Evolutionary conservation across 2,888 invertebrate species (phyloP).

Genomic region (Philaethria dido): DNA sequence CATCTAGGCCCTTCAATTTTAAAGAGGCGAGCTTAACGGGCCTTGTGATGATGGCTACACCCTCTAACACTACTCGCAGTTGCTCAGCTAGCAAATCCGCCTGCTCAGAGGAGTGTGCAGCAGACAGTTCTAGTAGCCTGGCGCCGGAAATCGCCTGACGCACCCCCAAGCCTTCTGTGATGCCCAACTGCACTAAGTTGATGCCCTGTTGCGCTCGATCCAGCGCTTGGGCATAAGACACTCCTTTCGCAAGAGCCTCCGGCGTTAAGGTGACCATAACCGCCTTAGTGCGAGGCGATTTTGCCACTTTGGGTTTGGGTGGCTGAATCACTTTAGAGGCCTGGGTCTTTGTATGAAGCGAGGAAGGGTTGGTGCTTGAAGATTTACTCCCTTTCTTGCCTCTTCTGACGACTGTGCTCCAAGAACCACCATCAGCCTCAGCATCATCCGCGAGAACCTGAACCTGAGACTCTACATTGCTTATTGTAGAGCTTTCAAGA

Average conservation of each 20-base stretch:
- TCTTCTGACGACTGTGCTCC: no score
- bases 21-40: neutral
- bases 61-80: neutral
- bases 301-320: no score
- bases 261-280: neutral
- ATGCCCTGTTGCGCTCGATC: neutral
- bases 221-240: neutral
- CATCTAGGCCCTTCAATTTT: constrained; percentile 8
- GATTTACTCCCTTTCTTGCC: no score
- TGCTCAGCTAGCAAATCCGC: constrained; percentile 6
- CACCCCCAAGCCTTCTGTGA: neutral
- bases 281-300: neutral
- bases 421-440: no score
- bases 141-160: neutral
- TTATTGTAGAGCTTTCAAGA: no score
- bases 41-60: constrained; percentile 1
- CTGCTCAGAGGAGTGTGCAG: constrained; percentile 1
- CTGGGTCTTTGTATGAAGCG: no score
- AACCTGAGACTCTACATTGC: no score
- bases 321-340: no score
- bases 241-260: neutral
- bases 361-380: no score
- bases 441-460: no score
- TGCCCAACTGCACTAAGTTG: neutral
- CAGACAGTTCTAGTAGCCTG: neutral